Evolutionary conservation across 2,888 invertebrate genomes (phyloP), one percentile per base, ranked within the genome.

Genomic region (Taenaris catops): DNA sequence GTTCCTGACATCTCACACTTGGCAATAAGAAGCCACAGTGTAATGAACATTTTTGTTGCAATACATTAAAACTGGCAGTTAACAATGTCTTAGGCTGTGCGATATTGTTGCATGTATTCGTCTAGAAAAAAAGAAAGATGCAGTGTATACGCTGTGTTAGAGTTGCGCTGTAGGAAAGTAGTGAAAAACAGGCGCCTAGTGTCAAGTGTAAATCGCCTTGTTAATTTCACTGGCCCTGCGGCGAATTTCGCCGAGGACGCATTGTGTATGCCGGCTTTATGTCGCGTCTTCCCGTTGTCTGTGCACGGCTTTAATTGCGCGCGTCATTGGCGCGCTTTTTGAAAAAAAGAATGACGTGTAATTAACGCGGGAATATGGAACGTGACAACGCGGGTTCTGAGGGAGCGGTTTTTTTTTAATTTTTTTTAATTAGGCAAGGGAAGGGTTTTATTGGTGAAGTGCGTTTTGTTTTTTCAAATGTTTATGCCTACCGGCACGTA

Each of bases 201-300:
- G 84, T 80, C 81, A 83, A 87, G 87, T 80, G 81, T 84, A 87
- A 86, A 87, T 87, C 86, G 83, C 84, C 86, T 87, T 87, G 87
- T 87, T 87, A 87, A 87, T 87, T 86, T 86, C 68, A 61, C 70
- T 65, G 63, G 70, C 66, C 87, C 84, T 78, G 87, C 87, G 87
- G 87, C 87, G 72, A 84, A 84, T 83, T 86, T 84, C 62, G 73
- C 73, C 67, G 83, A 87, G 86, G 81, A 86, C 74, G 79, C 72
- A 86, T 84, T 87, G 87, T 86, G 79, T 80, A 58, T 63, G 67
- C 69, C 65, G 81, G 81, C 87, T 84, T 86, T 83, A 84, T 81
- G 80, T 76, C 80, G 73, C 79, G 72, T 80, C 81, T 83, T 83
- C 73, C 74, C 71, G 79, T 84, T 83, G 83, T 83, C 84, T 86